These are phyloP conservation scores for Pseudonaja textilis DNA, from an alignment of 2,113 vertebrate species.

Conservation along the genomic window DNA sequence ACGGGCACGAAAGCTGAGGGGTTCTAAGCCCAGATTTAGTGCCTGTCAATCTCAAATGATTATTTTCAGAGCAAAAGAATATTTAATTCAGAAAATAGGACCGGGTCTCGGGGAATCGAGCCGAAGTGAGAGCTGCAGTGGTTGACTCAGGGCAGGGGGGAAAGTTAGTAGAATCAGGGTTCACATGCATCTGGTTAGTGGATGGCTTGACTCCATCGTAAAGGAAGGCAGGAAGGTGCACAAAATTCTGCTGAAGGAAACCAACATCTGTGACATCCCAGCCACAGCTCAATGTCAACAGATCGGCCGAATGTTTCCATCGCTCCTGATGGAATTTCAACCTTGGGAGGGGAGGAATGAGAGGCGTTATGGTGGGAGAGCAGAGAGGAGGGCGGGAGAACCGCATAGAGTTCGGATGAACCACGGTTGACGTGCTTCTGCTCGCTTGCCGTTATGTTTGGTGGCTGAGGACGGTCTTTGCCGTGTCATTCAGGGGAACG, in stretches of 20 bases:
- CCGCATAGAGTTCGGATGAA: neutral
- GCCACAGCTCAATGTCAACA: constrained; percentile 5
- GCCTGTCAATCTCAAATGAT: neutral
- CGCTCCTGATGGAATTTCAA: neutral
- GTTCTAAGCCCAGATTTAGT: too few species aligned
- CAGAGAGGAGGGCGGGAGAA: neutral
- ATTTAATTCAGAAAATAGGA: too few species aligned
- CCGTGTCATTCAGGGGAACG: neutral
- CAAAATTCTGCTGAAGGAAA: neutral
- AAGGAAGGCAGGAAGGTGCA: neutral
- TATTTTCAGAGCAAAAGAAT: neutral
- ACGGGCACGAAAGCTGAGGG: neutral
- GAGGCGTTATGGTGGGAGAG: neutral
- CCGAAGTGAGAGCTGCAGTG: neutral
- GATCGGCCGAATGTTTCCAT: neutral
- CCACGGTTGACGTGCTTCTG: neutral
- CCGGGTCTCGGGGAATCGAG: neutral
- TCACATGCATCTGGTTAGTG: constrained; percentile 7
- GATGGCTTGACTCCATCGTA: neutral
- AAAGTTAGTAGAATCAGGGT: neutral
- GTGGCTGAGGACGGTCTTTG: neutral
- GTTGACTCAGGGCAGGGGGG: neutral
- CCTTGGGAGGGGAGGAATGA: neutral
- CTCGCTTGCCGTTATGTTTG: neutral
- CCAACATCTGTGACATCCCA: neutral